phyloP scores from a whole-genome alignment of 2,113 vertebrate genomes.

The Sterrhoptilus dennistouni region DNA sequence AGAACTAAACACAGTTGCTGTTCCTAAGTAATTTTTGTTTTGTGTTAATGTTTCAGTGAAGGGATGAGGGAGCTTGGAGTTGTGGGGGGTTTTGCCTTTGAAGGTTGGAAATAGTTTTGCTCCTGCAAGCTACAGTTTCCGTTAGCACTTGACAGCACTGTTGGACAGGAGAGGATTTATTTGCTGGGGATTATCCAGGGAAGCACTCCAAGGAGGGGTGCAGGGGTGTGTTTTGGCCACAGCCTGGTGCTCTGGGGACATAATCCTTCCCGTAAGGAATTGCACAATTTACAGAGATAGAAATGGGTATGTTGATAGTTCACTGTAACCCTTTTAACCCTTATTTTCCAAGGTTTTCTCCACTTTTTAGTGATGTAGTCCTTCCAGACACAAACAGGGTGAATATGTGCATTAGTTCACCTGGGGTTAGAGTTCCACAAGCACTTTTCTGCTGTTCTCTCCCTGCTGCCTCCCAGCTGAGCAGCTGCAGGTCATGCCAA shows the following conservation, averaged over 20 bases:
- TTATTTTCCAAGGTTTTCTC: not conserved
- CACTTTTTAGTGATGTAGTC: not conserved
- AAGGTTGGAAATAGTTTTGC: not conserved
- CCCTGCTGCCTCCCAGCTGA: not conserved
- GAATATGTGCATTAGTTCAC: not conserved
- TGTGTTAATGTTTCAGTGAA: not conserved
- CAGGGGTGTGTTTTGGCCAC: not conserved
- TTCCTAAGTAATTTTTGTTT: not conserved
- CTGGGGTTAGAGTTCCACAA: not conserved
- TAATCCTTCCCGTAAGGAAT: not conserved
- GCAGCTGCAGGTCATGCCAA: fast-evolving
- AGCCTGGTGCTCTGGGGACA: not conserved
- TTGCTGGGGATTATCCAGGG: not conserved
- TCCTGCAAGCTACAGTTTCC: not conserved
- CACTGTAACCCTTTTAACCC: not conserved
- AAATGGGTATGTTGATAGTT: not conserved
- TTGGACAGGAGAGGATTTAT: not conserved
- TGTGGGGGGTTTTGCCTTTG: not conserved
- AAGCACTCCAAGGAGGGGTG: not conserved
- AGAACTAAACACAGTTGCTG: not conserved
- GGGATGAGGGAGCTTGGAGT: not conserved
- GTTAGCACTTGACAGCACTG: fast-evolving
- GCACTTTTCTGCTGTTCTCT: not conserved
- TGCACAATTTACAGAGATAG: not conserved
- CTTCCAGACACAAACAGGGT: not conserved